phyloP scores from a whole-genome alignment of 2,888 invertebrate species.

The Lepetodrilus schrolli region DNA sequence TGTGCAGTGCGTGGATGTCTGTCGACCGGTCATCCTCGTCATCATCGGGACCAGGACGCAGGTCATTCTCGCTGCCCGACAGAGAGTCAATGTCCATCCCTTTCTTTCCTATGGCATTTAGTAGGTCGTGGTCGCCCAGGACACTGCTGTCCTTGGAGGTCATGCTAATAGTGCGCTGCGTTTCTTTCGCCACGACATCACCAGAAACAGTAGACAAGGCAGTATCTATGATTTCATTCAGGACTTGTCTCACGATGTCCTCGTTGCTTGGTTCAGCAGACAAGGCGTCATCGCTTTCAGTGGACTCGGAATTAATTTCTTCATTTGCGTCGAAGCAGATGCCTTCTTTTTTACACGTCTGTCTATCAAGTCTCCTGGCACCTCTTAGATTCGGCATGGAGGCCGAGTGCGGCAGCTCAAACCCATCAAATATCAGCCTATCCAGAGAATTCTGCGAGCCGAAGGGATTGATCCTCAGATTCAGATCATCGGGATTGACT shows the following conservation, averaged over 20 bases:
- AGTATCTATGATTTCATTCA: slow-evolving; percentile 70
- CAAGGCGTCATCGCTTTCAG: slow-evolving; percentile 39
- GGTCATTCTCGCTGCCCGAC: slow-evolving; percentile 60
- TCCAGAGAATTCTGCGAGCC: slow-evolving; percentile 73
- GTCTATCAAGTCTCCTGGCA: slow-evolving; percentile 65
- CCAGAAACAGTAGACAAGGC: slow-evolving; percentile 23
- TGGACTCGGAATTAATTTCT: slow-evolving; percentile 38
- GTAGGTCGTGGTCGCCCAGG: slow-evolving; percentile 57
- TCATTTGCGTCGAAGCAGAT: slow-evolving; percentile 68
- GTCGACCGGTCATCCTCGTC: slow-evolving; percentile 57
- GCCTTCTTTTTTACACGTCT: slow-evolving; percentile 72
- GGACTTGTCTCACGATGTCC: slow-evolving; percentile 78
- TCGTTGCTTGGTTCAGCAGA: slow-evolving; percentile 29
- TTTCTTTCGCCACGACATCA: neutral
- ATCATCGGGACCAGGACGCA: slow-evolving; percentile 16
- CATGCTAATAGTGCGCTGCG: slow-evolving; percentile 29
- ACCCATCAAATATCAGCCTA: slow-evolving; percentile 66
- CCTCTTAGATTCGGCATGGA: slow-evolving; percentile 54
- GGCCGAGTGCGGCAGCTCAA: slow-evolving; percentile 56
- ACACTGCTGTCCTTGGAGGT: slow-evolving; percentile 46
- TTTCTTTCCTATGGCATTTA: slow-evolving; percentile 58
- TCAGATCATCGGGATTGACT: slow-evolving; percentile 78
- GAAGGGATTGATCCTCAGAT: slow-evolving; percentile 82
- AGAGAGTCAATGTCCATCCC: slow-evolving; percentile 62
- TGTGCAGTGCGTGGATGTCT: slow-evolving; percentile 84